These are phyloP conservation scores for Parasteatoda tepidariorum DNA, from an alignment of 1,140 invertebrate genomes.

Conservation along the genomic window DNA sequence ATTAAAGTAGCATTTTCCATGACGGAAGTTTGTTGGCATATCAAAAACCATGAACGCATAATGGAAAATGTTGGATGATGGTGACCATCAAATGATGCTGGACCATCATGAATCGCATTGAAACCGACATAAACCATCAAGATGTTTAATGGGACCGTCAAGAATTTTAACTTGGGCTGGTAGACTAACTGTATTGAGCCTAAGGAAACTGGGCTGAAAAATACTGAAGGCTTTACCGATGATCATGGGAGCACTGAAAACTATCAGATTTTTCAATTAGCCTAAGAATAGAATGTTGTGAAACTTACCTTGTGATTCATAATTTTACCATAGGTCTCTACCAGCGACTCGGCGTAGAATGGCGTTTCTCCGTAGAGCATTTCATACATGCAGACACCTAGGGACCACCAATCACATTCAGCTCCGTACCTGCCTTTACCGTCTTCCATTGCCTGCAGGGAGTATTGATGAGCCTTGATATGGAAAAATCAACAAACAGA, in stretches of 20 bases:
- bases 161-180: background rate
- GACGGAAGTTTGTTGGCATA: too few relatives aligned
- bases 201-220: too few relatives aligned
- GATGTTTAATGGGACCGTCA: background rate
- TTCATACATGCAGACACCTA: constrained; percentile 99
- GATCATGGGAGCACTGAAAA: too few relatives aligned
- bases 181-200: background rate
- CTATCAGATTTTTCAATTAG: background rate
- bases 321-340: constrained; percentile 99
- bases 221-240: too few relatives aligned
- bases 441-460: constrained; percentile 74
- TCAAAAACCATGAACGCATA: too few relatives aligned
- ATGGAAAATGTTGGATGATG: too few relatives aligned
- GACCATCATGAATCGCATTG: too few relatives aligned
- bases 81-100: too few relatives aligned
- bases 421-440: constrained; percentile 96
- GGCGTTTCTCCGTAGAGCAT: constrained; percentile 99
- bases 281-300: constrained; percentile 86
- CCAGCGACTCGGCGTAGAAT: constrained; percentile 98
- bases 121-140: background rate
- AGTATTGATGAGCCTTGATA: constrained; percentile 59
- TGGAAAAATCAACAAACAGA: constrained; percentile 32
- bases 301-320: constrained; percentile 99
- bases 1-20: too few relatives aligned
- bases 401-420: constrained; percentile 99